Base-by-base conservation (phyloP, 2,888 invertebrate genomes). In the Rotaria socialis region DNA sequence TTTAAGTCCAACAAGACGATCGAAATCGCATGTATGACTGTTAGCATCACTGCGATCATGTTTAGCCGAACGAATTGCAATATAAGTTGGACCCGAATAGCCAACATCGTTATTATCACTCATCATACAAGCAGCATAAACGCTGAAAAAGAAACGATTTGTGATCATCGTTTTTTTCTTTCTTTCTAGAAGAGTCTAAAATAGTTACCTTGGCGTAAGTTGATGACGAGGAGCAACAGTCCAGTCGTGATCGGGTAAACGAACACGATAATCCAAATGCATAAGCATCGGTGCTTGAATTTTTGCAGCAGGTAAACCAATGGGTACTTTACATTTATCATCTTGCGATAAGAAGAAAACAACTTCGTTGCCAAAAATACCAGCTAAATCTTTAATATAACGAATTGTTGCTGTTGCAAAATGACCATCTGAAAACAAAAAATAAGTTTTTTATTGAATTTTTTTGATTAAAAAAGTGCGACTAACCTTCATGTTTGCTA, bases 51-150 rank as follows among this genome's bases (percentile, higher is more conserved):
- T 47, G 24, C 80, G 80, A 80, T 80, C 80, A n/a, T 80, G 80
- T 80, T 80, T 80, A 11, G 80, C 80, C n/a, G 80, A 80, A 47
- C 80, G 80, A 80, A 80, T n/a, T 3, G 80, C 80, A 6, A 80
- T 88, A 88, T 90, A 91, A 85, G 91, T 92, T 85, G 92, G 91
- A 24, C 91, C 92, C 86, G 89, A 89, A 87, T 90, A 90, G 55
- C 89, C 86, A 52, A 91, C 74, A 50, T 87, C 86, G n/a, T 43
- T 52, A 86, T 87, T 52, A 14, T 43, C 47, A 47, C 47, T 80
- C 10, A 80, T 80, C 24, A 80, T n/a, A 47, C 80, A 80, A 10
- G 47, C 80, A 47, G 80, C 80, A n/a, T 80, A 80, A 80, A 80
- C 80, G 35, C 67, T 67, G n/a, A 14, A 60, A 56, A 2, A 60